Evolutionary conservation across 2,888 invertebrate genomes (phyloP).

Genomic region (Mythimna vitellina): DNA sequence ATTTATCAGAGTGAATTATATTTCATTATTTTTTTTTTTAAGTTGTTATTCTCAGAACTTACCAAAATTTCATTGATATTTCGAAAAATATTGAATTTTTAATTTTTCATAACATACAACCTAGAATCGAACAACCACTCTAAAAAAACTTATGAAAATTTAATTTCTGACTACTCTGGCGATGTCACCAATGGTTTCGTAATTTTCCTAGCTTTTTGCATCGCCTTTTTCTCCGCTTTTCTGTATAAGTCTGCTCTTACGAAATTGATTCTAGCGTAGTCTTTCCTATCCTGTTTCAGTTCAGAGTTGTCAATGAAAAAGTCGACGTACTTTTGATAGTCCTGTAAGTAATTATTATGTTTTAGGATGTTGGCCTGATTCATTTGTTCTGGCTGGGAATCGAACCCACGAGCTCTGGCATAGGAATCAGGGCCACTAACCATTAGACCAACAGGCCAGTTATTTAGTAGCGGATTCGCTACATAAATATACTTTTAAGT

Average conservation of each 20-base stretch:
- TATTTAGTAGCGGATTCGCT: no score
- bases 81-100: not conserved
- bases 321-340: conserved; percentile 67
- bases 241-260: conserved; percentile 61
- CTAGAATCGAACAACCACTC: not conserved
- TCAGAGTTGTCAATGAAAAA: conserved; percentile 63
- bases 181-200: no score
- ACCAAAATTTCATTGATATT: not conserved
- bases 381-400: no score
- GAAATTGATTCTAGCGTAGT: conserved; percentile 66
- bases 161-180: no score
- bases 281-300: conserved; percentile 60
- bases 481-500: no score
- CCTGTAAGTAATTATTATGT: conserved; percentile 58
- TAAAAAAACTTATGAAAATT: no score
- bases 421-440: no score
- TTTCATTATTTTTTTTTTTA: not conserved
- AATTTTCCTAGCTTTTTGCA: not conserved
- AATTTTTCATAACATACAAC: not conserved
- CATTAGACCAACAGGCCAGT: no score
- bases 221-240: conserved; percentile 44
- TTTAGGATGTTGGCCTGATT: not conserved
- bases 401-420: no score
- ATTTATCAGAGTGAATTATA: not conserved
- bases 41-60: not conserved